Evolutionary conservation across 2,797 vertebrate genomes (phyloP).

Genomic region (Liasis olivaceus): DNA sequence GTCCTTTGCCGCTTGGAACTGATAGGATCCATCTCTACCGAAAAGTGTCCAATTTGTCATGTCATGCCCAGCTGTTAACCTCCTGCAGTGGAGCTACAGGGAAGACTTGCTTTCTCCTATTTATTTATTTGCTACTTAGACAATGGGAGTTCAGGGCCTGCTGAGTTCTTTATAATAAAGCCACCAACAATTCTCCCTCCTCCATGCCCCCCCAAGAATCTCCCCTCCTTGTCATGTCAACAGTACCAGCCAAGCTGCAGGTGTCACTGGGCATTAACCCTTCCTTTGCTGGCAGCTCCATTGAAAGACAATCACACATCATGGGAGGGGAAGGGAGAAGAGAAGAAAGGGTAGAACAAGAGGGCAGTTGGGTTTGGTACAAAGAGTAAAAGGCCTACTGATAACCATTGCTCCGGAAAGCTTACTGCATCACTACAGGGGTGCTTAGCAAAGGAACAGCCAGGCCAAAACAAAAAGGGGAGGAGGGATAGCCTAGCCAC

Average conservation of each 20-base stretch:
- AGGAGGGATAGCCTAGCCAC: slow-evolving; percentile 35
- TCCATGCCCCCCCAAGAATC: slow-evolving; percentile 21
- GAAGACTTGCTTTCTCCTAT: slow-evolving; percentile 84
- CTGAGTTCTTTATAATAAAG: slow-evolving; percentile 82
- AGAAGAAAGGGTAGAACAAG: slow-evolving; percentile 60
- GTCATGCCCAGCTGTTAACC: slow-evolving; percentile 87
- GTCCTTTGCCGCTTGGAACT: slow-evolving; percentile 53
- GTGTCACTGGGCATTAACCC: slow-evolving; percentile 80
- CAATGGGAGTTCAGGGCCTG: slow-evolving; percentile 81
- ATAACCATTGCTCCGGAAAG: slow-evolving; percentile 76
- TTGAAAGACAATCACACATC: slow-evolving; percentile 53
- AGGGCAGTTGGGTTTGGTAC: slow-evolving; percentile 58
- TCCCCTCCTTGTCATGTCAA: slow-evolving; percentile 62
- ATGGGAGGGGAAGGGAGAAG: slow-evolving; percentile 31
- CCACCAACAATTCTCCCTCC: slow-evolving; percentile 77
- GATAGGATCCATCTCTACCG: slow-evolving; percentile 73
- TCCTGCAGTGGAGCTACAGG: slow-evolving; percentile 79
- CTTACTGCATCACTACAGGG: slow-evolving; percentile 59
- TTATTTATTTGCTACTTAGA: slow-evolving; percentile 85
- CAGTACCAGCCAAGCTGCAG: slow-evolving; percentile 77
- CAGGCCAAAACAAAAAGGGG: not conserved
- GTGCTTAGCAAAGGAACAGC: slow-evolving; percentile 21
- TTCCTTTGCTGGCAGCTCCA: slow-evolving; percentile 62
- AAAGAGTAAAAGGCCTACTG: slow-evolving; percentile 49
- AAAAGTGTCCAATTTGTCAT: slow-evolving; percentile 84